phyloP scores from a whole-genome alignment of 2,888 invertebrate species.

The Thalpophila matura region DNA sequence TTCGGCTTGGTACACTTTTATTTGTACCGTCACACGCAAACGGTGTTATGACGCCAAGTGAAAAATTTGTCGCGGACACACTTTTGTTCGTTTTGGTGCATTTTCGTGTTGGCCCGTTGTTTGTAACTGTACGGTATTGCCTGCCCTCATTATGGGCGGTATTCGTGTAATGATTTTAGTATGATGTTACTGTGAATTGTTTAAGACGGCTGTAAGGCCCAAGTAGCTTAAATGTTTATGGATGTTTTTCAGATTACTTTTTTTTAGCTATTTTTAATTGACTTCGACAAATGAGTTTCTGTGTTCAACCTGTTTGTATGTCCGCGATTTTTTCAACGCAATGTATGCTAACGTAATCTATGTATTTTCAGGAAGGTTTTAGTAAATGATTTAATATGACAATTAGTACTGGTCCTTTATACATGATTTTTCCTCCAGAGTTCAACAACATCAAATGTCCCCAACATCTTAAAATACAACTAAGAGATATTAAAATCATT shows the following conservation, averaged over 20 bases:
- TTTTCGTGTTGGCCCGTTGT: conserved; percentile 54
- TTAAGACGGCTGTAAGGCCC: background rate
- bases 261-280: background rate
- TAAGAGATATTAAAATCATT: conserved; percentile 32
- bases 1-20: conserved; percentile 58
- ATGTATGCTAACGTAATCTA: no score
- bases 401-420: background rate
- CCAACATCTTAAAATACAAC: conserved; percentile 20
- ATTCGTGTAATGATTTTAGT: conserved; percentile 55
- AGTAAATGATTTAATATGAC: no score
- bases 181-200: conserved; percentile 24
- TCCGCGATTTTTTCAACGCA: no score
- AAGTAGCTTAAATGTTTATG: background rate
- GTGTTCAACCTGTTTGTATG: no score
- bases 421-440: background rate
- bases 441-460: background rate
- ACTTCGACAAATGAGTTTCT: no score
- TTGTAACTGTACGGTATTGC: conserved; percentile 48
- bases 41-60: conserved; percentile 74
- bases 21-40: conserved; percentile 71
- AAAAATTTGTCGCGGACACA: conserved; percentile 77
- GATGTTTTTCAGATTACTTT: background rate
- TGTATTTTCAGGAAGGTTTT: no score
- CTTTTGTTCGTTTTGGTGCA: conserved; percentile 65
- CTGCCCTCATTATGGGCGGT: conserved; percentile 37